These are phyloP conservation scores for Clarias batrachus DNA, from an alignment of 2,113 vertebrate species.

Conservation along the genomic window DNA sequence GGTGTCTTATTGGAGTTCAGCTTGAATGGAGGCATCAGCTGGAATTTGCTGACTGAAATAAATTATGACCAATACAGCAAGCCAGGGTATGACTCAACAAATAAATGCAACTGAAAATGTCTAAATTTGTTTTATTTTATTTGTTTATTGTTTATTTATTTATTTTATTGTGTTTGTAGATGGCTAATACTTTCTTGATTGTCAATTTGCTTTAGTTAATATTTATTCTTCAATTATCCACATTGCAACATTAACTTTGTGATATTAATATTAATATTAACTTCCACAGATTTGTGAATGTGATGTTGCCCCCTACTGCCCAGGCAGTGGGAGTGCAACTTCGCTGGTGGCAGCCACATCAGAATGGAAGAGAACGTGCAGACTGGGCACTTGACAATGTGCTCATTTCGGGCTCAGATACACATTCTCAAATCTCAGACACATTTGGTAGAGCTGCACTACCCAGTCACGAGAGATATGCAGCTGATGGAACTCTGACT, in stretches of 20 bases:
- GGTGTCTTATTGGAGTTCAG: constrained; percentile 96
- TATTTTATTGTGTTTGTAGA: neutral
- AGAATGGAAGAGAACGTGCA: constrained; percentile 88
- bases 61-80: constrained; percentile 98
- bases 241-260: neutral
- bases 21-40: constrained; percentile 91
- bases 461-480: constrained; percentile 87
- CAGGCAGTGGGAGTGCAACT: constrained; percentile 86
- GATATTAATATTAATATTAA: neutral
- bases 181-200: neutral
- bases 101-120: neutral
- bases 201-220: neutral
- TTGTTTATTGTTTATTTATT: no score
- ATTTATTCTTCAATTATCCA: neutral
- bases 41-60: constrained; percentile 93
- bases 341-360: constrained; percentile 97
- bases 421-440: constrained; percentile 89
- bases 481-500: constrained; percentile 79
- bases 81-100: constrained; percentile 78
- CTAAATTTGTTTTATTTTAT: no score
- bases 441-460: constrained; percentile 88
- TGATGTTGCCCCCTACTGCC: constrained; percentile 88
- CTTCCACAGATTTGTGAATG: constrained; percentile 87
- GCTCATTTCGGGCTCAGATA: constrained; percentile 88
- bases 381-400: constrained; percentile 98